These are phyloP conservation scores for Agrotis clavis DNA, from an alignment of 2,888 invertebrate genomes.

Conservation along the genomic window DNA sequence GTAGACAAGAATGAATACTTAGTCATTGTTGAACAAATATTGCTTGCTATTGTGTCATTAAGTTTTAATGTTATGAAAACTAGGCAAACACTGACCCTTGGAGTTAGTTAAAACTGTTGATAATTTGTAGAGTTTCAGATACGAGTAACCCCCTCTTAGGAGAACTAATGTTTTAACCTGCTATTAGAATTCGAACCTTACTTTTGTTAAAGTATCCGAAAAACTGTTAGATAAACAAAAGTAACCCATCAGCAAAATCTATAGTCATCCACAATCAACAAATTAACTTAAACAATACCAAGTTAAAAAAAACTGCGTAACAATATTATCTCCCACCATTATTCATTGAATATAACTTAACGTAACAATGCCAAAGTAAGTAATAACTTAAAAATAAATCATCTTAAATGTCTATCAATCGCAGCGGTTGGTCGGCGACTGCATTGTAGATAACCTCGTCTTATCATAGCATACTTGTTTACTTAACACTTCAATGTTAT, in stretches of 20 bases:
- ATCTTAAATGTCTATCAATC: constrained; percentile 66
- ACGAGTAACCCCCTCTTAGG: too few relatives aligned
- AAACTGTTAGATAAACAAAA: neutral
- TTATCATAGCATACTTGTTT: constrained; percentile 87
- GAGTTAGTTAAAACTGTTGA: too few relatives aligned
- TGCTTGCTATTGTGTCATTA: constrained; percentile 1
- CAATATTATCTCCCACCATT: neutral
- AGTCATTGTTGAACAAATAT: constrained; percentile 2
- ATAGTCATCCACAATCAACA: neutral
- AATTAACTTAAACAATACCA: neutral
- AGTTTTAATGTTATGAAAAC: neutral
- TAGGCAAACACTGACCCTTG: too few relatives aligned
- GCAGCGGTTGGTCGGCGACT: constrained; percentile 73
- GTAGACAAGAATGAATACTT: neutral
- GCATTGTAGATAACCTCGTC: constrained; percentile 82
- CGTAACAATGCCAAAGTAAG: constrained; percentile 29
- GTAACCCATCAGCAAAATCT: neutral
- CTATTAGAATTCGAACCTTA: neutral
- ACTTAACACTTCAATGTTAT: constrained; percentile 76
- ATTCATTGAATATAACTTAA: constrained; percentile 8
- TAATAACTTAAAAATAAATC: constrained; percentile 46
- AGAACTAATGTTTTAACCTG: too few relatives aligned
- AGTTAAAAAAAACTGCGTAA: neutral
- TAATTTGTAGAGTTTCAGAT: too few relatives aligned
- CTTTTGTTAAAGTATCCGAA: neutral